phyloP scores from a whole-genome alignment of 2,113 vertebrate genomes.

The Bolborhynchus lineola region DNA sequence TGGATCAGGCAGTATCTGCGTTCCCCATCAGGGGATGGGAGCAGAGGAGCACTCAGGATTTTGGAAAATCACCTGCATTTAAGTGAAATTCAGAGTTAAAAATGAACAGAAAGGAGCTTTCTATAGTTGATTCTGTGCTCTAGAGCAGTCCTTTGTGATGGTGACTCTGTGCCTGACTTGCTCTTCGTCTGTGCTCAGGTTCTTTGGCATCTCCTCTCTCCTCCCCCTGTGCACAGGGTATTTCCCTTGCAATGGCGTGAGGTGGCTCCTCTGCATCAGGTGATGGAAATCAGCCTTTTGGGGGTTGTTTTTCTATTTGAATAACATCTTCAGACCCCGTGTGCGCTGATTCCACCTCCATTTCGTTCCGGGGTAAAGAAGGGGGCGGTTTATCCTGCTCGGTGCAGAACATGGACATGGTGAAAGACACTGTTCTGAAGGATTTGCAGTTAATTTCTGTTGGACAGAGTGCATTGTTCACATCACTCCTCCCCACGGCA shows the following conservation, averaged over 20 bases:
- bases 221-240: background rate
- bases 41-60: background rate
- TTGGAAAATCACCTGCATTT: background rate
- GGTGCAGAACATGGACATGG: fast-evolving
- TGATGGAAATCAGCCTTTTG: background rate
- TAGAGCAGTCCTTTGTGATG: background rate
- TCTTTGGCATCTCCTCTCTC: background rate
- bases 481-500: background rate
- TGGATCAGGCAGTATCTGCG: background rate
- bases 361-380: background rate
- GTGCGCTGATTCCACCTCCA: background rate
- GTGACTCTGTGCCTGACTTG: background rate
- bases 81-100: background rate
- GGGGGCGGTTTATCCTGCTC: background rate
- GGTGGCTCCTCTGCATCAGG: background rate
- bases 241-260: background rate
- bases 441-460: background rate
- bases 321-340: background rate
- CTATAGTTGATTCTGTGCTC: background rate
- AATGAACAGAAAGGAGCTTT: background rate
- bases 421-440: slow-evolving; percentile 32
- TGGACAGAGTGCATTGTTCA: background rate
- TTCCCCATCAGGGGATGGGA: background rate
- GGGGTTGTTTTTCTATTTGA: background rate
- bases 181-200: background rate